These are phyloP conservation scores for Toxotes lorentzi DNA, from an alignment of 2,797 vertebrate species.

Conservation along the genomic window DNA sequence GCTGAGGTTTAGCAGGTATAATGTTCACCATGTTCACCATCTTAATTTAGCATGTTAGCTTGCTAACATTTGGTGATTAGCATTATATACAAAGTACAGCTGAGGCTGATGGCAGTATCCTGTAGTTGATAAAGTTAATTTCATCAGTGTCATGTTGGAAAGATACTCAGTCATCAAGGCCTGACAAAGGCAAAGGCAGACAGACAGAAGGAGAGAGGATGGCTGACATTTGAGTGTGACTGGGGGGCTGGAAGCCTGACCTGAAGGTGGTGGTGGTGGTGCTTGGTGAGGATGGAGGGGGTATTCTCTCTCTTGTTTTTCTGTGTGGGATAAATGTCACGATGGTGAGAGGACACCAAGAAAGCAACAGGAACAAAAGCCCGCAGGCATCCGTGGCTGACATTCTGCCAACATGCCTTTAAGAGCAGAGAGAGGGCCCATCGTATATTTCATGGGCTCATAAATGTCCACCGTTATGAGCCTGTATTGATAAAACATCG, in stretches of 20 bases:
- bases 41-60: no score
- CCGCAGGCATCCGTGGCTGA: conserved; percentile 39
- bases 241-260: conserved; percentile 45
- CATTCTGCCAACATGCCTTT: conserved; percentile 36
- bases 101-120: no score
- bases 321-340: conserved; percentile 72
- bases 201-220: conserved; percentile 1
- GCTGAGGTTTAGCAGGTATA: no score
- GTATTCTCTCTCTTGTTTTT: conserved; percentile 47
- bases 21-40: no score
- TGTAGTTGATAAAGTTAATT: neutral
- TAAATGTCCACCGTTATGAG: conserved; percentile 54
- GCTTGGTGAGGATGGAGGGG: conserved; percentile 1
- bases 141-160: neutral
- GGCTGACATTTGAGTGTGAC: conserved; percentile 67
- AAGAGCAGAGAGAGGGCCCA: conserved; percentile 21
- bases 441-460: conserved; percentile 50
- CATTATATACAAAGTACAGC: no score
- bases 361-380: conserved; percentile 60
- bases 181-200: conserved; percentile 8
- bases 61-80: no score
- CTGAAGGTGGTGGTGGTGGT: conserved; percentile 48
- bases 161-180: conserved; percentile 12
- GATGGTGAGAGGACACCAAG: conserved; percentile 30
- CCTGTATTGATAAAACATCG: conserved; percentile 39